Evolutionary conservation across 2,797 vertebrate species (phyloP), one percentile per base, ranked within the genome.

Genomic region (Hafferia zeledoni): DNA sequence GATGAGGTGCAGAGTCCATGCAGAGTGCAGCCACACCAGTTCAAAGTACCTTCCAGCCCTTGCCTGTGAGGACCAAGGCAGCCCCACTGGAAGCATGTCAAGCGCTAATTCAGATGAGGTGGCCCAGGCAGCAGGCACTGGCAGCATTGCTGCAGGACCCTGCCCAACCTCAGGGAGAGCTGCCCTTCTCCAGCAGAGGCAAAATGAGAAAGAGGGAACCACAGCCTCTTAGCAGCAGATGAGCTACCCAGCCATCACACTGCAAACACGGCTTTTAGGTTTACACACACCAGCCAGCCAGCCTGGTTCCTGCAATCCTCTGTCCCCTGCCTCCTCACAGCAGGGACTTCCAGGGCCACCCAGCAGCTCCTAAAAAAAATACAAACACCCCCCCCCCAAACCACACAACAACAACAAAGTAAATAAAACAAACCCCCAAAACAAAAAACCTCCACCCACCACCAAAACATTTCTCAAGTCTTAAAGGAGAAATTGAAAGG

Each of bases 51-150:
- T 64, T 92, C 77, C 77, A 86, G 10, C 69, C 49, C 61, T 65
- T 0, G 0, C 31, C 61, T 1, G 0, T 2, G 27, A 63, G 67
- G 70, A 11, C 46, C 70, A 75, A 11, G 0, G 2, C 63, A 83
- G 84, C 31, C 31, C 23, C 0, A 0, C 41, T 89, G 75, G 87
- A 77, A 82, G 55, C 39, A 41, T 0, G 0, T 35, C 82, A 87
- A 44, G 33, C 0, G 0, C 78, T 67, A 46, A 94, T 46, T 43
- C 71, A 65, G 68, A 56, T 0, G 0, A 55, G 63, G 82, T 11
- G 24, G 63, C 65, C 23, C 83, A 13, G 59, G 55, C 79, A 90
- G 53, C 60, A 44, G 43, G 37, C 3, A 2, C 47, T 10, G 22
- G 30, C 3, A 2, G 69, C 76, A 46, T 6, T 30, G 3, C 55